Evolutionary conservation across 2,888 invertebrate genomes (phyloP), one percentile per base, ranked within the genome.

Genomic region (Anticlea derivata): DNA sequence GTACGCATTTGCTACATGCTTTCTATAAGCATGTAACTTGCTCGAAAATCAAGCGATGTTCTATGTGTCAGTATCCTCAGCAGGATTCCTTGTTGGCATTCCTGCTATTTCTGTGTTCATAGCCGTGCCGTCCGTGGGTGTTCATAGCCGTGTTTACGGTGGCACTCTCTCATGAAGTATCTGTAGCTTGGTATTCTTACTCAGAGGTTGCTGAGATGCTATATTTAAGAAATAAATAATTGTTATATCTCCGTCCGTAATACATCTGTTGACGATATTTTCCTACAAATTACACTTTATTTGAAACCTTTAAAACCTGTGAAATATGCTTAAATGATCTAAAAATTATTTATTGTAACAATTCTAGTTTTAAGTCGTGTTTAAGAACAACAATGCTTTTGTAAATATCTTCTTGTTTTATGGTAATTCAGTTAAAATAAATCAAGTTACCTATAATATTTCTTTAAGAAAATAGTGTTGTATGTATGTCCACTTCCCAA

Each of bases 321-420:
- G 50, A 48, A 53, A 41, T 53, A 63, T 54, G 37, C 61, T 59
- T 49, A 51, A 68, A 75, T 75, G 79, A 80, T 80, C 78, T 80
- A 78, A 50, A 68, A 79, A 70, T 60, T 83, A 85, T 84, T 86
- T 85, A 84, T 85, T 81, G 40, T 50, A 66, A 72, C 69, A 68
- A 69, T 68, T 69, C 8, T 60, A 65, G 33, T 44, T 34, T 39
- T 64, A 64, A 64, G 63, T 29, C 38, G 50, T 43, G 11, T 7
- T 29, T 26, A 39, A 17, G 17, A 51, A 50, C 38, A 43, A 46
- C 33, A 37, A 22, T 53, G 40, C 31, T 40, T 55, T 50, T 62
- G 62, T 62, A 62, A 56, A 60, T 62, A 62, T 27, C 34, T 41
- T 48, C 33, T 2, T 37, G 24, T 48, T 34, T 30, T 34, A 43